Conservation (phyloP, 2,888 invertebrate genomes). For the Ypsolopha scabrella region DNA sequence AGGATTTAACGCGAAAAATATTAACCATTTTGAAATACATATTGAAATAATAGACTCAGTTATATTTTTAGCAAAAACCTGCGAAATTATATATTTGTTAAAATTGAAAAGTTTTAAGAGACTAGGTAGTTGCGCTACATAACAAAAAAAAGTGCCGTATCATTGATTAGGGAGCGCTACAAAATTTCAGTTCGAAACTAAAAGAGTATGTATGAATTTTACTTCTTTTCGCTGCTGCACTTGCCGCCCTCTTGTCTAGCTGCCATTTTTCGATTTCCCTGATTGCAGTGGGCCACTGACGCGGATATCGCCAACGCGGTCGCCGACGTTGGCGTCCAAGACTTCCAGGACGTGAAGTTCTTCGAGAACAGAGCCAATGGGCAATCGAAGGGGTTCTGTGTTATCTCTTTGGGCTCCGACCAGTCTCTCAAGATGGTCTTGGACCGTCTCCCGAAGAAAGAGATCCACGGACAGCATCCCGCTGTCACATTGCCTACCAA, state of each 20-base stretch:
- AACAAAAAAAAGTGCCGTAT: too few relatives aligned
- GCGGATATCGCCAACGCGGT: constrained; percentile 95
- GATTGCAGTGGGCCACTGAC: constrained; percentile 96
- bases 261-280: constrained; percentile 33
- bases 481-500: constrained; percentile 96
- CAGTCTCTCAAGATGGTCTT: constrained; percentile 88
- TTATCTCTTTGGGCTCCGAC: constrained; percentile 94
- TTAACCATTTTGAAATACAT: too few relatives aligned
- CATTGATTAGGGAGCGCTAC: too few relatives aligned
- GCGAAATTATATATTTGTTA: too few relatives aligned
- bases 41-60: too few relatives aligned
- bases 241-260: not conserved
- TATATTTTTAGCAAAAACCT: too few relatives aligned
- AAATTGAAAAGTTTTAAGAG: too few relatives aligned
- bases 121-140: too few relatives aligned
- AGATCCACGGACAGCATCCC: constrained; percentile 95
- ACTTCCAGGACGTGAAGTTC: constrained; percentile 98
- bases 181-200: too few relatives aligned
- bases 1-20: too few relatives aligned
- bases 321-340: constrained; percentile 87
- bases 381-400: constrained; percentile 98
- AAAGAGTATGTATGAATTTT: too few relatives aligned
- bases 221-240: too few relatives aligned
- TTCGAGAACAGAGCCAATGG: constrained; percentile 99
- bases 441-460: constrained; percentile 95